phyloP scores from a whole-genome alignment of 2,888 invertebrate genomes.

The Scaptodrosophila latifasciaeformis region DNA sequence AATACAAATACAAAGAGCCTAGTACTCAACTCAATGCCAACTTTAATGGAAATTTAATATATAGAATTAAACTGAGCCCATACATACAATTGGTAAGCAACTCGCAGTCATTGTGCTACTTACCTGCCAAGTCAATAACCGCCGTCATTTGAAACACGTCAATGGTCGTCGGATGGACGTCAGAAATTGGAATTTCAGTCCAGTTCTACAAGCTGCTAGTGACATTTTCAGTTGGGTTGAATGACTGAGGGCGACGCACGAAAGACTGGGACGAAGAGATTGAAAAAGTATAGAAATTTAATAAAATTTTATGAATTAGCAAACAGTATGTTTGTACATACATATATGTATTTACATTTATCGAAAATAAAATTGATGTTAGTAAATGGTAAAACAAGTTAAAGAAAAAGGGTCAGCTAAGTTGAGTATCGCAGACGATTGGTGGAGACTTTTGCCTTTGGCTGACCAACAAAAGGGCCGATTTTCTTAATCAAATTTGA shows the following conservation, averaged over 20 bases:
- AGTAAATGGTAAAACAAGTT: neutral
- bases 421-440: no score
- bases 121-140: conserved; percentile 49
- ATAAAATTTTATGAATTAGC: neutral
- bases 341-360: no score
- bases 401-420: neutral
- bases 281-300: neutral
- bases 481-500: conserved; percentile 30
- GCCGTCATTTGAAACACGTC: conserved; percentile 46
- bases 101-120: conserved; percentile 50
- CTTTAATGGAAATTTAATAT: no score
- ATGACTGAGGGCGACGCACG: neutral
- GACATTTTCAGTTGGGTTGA: conserved; percentile 3
- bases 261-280: no score
- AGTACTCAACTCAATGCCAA: no score
- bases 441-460: no score
- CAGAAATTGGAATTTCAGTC: neutral
- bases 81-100: conserved; percentile 32
- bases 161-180: conserved; percentile 36
- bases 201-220: neutral
- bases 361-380: neutral
- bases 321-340: neutral
- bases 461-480: conserved; percentile 5
- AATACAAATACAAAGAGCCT: no score
- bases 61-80: no score